phyloP scores from a whole-genome alignment of 2,797 vertebrate genomes.

The Taeniopygia guttata region DNA sequence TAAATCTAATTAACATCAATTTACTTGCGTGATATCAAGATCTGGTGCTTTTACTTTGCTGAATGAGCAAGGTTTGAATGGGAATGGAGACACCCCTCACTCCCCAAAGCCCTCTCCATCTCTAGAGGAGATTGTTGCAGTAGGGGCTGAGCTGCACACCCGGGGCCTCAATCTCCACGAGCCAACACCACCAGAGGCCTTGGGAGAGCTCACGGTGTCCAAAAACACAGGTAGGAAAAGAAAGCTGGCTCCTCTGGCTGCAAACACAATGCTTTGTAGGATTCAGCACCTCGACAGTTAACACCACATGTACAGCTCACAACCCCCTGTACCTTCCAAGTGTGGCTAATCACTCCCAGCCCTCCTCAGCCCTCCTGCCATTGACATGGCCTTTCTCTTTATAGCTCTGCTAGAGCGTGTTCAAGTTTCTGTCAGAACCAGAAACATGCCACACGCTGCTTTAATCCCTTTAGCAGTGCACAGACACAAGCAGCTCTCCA shows the following conservation, averaged over 20 bases:
- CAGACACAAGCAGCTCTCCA: constrained; percentile 39
- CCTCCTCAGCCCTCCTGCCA: constrained; percentile 7
- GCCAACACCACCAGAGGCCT: not conserved
- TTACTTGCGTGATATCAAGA: not conserved
- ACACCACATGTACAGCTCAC: not conserved
- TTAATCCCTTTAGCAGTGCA: constrained; percentile 61
- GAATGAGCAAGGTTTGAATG: not conserved
- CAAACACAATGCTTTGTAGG: not conserved
- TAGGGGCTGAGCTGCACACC: not conserved
- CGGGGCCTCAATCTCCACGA: not conserved
- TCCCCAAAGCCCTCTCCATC: not conserved
- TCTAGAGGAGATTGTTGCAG: not conserved
- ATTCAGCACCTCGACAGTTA: constrained; percentile 24
- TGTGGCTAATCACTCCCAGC: constrained; percentile 43
- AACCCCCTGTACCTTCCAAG: not conserved
- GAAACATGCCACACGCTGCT: constrained; percentile 61
- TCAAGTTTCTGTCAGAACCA: constrained; percentile 66
- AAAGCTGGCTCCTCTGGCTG: not conserved
- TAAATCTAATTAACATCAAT: not conserved
- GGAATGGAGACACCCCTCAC: not conserved
- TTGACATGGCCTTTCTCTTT: constrained; percentile 30
- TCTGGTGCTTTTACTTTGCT: not conserved
- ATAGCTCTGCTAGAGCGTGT: constrained; percentile 54
- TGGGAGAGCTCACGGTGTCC: fast-evolving
- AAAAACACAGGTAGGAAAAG: not conserved